Conservation (phyloP, 2,797 vertebrate species). For the Astyanax mexicanus region DNA sequence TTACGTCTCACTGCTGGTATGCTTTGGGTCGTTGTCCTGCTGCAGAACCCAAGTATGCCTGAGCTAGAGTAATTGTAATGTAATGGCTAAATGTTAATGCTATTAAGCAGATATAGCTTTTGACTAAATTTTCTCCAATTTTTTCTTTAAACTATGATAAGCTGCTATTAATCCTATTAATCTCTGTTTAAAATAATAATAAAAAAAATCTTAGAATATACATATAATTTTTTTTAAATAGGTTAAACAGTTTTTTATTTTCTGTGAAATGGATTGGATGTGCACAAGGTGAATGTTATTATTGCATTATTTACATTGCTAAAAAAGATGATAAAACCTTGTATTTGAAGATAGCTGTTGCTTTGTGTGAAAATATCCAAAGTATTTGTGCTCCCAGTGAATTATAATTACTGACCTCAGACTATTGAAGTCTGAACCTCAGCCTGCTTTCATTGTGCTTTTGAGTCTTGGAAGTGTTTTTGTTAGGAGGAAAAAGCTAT, state of each 20-base stretch:
- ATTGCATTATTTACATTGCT: too few relatives aligned
- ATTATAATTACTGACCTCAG: conserved; percentile 64
- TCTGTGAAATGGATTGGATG: conserved; percentile 51
- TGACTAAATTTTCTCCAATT: too few relatives aligned
- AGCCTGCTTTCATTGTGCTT: conserved; percentile 64
- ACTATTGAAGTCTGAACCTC: conserved; percentile 54
- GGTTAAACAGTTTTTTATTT: conserved; percentile 18
- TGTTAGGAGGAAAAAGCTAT: conserved; percentile 62
- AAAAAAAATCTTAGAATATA: background rate
- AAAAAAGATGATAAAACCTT: conserved; percentile 16
- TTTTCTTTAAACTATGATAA: too few relatives aligned
- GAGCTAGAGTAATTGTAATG: too few relatives aligned
- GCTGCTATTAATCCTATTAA: too few relatives aligned
- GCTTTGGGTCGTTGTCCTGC: too few relatives aligned
- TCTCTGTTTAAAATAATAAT: background rate
- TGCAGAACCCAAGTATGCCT: too few relatives aligned
- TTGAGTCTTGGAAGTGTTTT: conserved; percentile 64
- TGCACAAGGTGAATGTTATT: conserved; percentile 39
- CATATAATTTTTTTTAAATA: background rate
- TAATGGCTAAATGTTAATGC: too few relatives aligned
- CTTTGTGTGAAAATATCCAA: conserved; percentile 15
- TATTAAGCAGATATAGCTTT: too few relatives aligned
- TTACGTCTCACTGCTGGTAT: too few relatives aligned
- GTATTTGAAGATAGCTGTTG: conserved; percentile 45
- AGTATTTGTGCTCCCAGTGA: conserved; percentile 48